Evolutionary conservation across 2,797 vertebrate species (phyloP).

Genomic region (Neostethus bicornis): DNA sequence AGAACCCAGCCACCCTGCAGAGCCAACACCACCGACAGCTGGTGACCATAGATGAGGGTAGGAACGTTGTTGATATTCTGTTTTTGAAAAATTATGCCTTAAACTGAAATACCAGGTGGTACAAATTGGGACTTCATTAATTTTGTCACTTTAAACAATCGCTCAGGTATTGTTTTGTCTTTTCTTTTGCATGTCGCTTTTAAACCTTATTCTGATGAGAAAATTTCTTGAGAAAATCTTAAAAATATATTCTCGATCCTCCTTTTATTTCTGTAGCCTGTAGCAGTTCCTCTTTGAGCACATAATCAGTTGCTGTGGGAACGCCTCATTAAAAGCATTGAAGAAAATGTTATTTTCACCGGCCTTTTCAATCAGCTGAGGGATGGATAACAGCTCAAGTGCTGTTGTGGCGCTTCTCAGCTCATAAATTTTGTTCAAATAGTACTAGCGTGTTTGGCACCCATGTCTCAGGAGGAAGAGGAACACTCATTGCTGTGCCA

Average conservation of each 20-base stretch:
- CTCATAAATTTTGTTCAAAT: constrained; percentile 63
- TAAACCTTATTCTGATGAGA: constrained; percentile 16
- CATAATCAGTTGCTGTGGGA: constrained; percentile 43
- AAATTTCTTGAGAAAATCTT: constrained; percentile 24
- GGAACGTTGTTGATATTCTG: too few species aligned
- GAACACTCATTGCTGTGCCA: constrained; percentile 56
- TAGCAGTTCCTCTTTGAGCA: constrained; percentile 35
- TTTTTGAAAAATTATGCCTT: too few species aligned
- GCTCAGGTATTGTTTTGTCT: constrained; percentile 5
- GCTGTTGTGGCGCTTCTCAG: constrained; percentile 48
- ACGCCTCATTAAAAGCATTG: constrained; percentile 47
- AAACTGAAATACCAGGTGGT: constrained; percentile 1
- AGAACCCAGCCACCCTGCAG: too few species aligned
- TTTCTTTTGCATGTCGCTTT: constrained; percentile 15
- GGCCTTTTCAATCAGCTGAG: constrained; percentile 53
- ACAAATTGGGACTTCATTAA: not conserved
- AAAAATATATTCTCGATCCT: constrained; percentile 23
- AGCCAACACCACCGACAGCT: too few species aligned
- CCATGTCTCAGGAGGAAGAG: constrained; percentile 58
- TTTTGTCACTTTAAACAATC: not conserved
- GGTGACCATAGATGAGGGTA: too few species aligned
- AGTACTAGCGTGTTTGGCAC: constrained; percentile 67
- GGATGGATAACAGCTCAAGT: constrained; percentile 47
- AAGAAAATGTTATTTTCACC: constrained; percentile 55
- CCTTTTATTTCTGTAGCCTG: constrained; percentile 46